Evolutionary conservation across 1,140 invertebrate genomes (phyloP).

Genomic region (Diachasmimorpha longicaudata): DNA sequence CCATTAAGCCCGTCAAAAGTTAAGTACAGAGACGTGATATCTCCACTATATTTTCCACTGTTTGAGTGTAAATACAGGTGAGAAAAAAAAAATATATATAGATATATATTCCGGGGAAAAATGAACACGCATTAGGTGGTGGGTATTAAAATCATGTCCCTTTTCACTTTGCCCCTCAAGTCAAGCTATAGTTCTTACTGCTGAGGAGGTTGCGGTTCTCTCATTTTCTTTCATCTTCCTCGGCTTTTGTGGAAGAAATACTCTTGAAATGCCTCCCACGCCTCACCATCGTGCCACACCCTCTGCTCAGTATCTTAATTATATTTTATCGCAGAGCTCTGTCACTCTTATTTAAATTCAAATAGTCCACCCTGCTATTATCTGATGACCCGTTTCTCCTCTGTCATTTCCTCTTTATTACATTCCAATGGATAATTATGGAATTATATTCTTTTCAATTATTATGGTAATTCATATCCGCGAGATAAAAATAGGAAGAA

Average conservation of each 20-base stretch:
- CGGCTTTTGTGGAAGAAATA: not conserved
- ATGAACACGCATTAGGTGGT: not conserved
- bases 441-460: not conserved
- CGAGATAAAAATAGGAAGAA: not conserved
- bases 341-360: conserved; percentile 51
- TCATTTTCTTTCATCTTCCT: conserved; percentile 20
- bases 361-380: conserved; percentile 29
- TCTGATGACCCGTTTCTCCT: conserved; percentile 33
- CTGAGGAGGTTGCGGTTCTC: not conserved
- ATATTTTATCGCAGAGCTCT: conserved; percentile 50
- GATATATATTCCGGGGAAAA: not conserved
- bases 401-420: conserved; percentile 2
- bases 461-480: not conserved
- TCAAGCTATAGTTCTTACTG: conserved; percentile 14
- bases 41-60: not conserved
- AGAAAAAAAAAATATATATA: not conserved
- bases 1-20: conserved; percentile 52
- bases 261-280: conserved; percentile 31
- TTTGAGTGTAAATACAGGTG: not conserved
- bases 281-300: conserved; percentile 11
- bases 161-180: conserved; percentile 12
- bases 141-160: not conserved
- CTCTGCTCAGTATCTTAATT: conserved; percentile 43
- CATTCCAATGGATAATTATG: not conserved
- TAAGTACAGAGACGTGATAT: conserved; percentile 20